phyloP scores from a whole-genome alignment of 2,113 vertebrate genomes.

The Semicossyphus pulcher region DNA sequence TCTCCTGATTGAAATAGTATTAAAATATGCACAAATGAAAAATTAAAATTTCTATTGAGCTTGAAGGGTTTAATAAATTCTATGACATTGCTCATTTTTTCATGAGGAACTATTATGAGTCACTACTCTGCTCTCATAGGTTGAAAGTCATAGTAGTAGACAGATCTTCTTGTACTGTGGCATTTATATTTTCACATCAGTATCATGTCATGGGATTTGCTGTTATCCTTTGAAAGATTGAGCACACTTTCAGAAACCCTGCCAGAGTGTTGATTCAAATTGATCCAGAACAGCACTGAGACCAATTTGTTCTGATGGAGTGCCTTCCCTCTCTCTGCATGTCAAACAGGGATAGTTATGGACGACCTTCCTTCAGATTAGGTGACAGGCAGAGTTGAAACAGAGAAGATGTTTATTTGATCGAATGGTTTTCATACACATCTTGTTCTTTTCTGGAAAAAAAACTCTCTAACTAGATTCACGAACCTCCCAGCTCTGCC shows the following conservation, averaged over 20 bases:
- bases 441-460: not conserved
- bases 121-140: too few species aligned
- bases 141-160: too few species aligned
- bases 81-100: too few species aligned
- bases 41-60: too few species aligned
- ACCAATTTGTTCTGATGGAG: conserved; percentile 39
- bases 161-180: not conserved
- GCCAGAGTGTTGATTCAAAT: not conserved
- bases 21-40: too few species aligned
- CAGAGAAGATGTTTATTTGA: not conserved
- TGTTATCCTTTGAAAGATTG: conserved; percentile 15
- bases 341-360: conserved; percentile 9
- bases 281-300: conserved; percentile 24
- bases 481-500: not conserved
- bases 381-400: not conserved
- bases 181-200: conserved; percentile 1
- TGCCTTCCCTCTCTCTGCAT: conserved; percentile 10
- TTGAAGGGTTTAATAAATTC: too few species aligned
- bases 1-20: too few species aligned
- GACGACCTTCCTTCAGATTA: not conserved
- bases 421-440: not conserved
- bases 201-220: conserved; percentile 4
- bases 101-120: too few species aligned
- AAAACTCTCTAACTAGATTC: not conserved
- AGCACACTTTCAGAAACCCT: not conserved